Conservation (phyloP, 2,797 vertebrate species). For the Trichosurus vulpecula region DNA sequence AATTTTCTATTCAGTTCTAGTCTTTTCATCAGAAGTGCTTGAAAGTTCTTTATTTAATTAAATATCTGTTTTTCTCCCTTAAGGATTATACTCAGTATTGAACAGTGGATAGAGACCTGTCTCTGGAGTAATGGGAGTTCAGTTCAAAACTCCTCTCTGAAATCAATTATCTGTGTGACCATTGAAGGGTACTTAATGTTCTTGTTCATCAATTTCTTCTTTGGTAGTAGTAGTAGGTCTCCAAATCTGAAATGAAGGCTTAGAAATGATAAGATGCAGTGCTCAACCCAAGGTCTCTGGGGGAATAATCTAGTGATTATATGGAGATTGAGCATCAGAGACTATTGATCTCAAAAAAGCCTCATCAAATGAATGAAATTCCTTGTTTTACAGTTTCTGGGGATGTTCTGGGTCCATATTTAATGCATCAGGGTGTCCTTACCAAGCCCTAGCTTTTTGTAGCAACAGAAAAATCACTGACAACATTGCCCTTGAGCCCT, state of each 20-base stretch:
- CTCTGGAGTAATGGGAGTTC: neutral
- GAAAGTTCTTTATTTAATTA: neutral
- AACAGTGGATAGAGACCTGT: neutral
- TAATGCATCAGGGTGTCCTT: neutral
- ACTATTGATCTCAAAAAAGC: neutral
- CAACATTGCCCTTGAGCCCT: neutral
- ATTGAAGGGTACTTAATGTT: neutral
- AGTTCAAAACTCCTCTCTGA: neutral
- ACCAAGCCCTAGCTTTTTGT: neutral
- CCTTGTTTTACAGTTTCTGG: neutral
- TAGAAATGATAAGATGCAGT: neutral
- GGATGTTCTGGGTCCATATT: neutral
- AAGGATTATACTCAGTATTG: neutral
- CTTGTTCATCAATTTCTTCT: neutral
- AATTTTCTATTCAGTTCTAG: neutral
- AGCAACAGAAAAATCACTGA: neutral
- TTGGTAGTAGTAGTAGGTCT: neutral
- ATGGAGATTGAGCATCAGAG: neutral
- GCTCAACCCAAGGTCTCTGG: neutral
- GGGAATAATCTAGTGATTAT: neutral
- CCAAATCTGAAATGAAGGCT: neutral
- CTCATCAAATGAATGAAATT: neutral
- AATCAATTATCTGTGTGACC: neutral
- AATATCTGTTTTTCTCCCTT: neutral
- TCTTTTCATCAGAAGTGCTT: neutral